These are phyloP conservation scores for Lycia hirtaria DNA, from an alignment of 2,888 invertebrate species.

Conservation along the genomic window DNA sequence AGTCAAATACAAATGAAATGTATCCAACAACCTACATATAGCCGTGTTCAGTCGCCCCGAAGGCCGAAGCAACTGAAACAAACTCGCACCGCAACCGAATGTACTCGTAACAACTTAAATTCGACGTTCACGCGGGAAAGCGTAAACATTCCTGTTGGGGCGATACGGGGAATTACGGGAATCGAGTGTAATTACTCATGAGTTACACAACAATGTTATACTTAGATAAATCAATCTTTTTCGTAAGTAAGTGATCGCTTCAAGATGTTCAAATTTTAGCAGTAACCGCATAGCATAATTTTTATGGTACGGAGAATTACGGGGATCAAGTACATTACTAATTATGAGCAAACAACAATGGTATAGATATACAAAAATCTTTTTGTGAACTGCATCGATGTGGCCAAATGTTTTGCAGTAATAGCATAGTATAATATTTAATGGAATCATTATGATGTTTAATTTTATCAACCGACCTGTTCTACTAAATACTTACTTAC, in stretches of 20 bases:
- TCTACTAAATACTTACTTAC: too few relatives aligned
- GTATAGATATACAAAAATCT: too few relatives aligned
- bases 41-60: constrained; percentile 14
- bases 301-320: too few relatives aligned
- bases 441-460: too few relatives aligned
- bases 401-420: neutral
- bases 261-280: too few relatives aligned
- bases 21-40: constrained; percentile 1
- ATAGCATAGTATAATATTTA: neutral
- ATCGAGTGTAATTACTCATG: constrained; percentile 8
- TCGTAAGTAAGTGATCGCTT: neutral
- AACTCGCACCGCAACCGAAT: constrained; percentile 19
- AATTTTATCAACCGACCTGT: too few relatives aligned
- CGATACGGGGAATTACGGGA: constrained; percentile 9
- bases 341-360: too few relatives aligned
- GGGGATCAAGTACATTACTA: too few relatives aligned
- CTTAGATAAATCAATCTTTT: neutral
- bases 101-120: constrained; percentile 27
- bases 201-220: constrained; percentile 3
- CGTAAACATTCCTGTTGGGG: constrained; percentile 20
- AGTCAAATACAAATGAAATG: constrained; percentile 1
- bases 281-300: too few relatives aligned
- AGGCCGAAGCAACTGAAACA: constrained; percentile 12
- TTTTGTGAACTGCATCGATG: neutral
- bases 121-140: constrained; percentile 15